A percentile compares a stretch with the other conserved stretches of the same genome.
Evolutionary conservation across 1,140 invertebrate genomes (phyloP).

Genomic region (Pinna nobilis): DNA sequence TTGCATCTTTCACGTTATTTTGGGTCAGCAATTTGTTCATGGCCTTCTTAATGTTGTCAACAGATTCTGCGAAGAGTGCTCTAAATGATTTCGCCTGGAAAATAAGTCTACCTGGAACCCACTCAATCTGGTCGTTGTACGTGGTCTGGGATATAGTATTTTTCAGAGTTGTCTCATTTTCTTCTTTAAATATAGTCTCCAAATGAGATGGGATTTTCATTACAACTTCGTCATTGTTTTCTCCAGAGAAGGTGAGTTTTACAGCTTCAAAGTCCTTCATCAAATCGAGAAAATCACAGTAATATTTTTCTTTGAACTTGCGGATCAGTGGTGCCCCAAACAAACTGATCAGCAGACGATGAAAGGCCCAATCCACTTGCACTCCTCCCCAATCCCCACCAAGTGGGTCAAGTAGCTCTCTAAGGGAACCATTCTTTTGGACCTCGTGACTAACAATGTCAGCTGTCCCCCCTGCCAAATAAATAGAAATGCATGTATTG

Average conservation of each 20-base stretch:
- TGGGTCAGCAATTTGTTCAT: constrained; percentile 13
- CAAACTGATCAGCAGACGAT: constrained; percentile 1
- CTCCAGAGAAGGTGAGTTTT: constrained; percentile 10
- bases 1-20: constrained; percentile 5
- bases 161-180: constrained; percentile 11
- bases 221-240: background rate
- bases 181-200: background rate
- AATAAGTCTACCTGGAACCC: constrained; percentile 1
- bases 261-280: constrained; percentile 19
- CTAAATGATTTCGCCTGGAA: constrained; percentile 9
- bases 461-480: constrained; percentile 44
- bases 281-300: constrained; percentile 9
- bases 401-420: constrained; percentile 21
- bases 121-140: constrained; percentile 8
- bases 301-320: constrained; percentile 18
- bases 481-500: too few relatives aligned
- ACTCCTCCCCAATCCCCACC: constrained; percentile 41
- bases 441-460: constrained; percentile 49
- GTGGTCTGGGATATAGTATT: background rate
- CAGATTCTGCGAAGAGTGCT: constrained; percentile 1
- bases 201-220: background rate
- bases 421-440: constrained; percentile 2
- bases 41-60: constrained; percentile 14
- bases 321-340: constrained; percentile 5
- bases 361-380: constrained; percentile 29